These are phyloP conservation scores for Hedychridium roseum DNA, from an alignment of 2,888 invertebrate species.

Conservation along the genomic window DNA sequence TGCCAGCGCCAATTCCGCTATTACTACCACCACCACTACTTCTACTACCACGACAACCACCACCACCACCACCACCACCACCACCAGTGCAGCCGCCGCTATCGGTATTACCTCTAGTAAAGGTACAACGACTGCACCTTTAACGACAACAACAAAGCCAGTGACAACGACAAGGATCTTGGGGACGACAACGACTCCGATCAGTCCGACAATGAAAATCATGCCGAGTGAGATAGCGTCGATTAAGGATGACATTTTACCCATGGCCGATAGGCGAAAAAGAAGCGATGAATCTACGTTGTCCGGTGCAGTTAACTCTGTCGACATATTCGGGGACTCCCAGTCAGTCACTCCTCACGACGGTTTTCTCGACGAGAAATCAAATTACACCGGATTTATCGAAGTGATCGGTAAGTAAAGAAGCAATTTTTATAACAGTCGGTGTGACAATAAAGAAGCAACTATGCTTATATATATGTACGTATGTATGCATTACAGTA, in stretches of 20 bases:
- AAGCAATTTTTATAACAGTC: too few relatives aligned
- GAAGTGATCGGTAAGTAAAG: slow-evolving; percentile 77
- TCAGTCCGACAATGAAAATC: too few relatives aligned
- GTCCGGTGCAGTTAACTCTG: too few relatives aligned
- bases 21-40: neutral
- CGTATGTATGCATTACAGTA: slow-evolving; percentile 58
- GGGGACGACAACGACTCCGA: slow-evolving; percentile 1
- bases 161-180: neutral
- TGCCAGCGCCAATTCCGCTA: slow-evolving; percentile 2
- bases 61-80: slow-evolving; percentile 18
- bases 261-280: slow-evolving; percentile 26
- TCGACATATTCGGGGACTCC: slow-evolving; percentile 46
- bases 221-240: too few relatives aligned
- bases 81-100: slow-evolving; percentile 22
- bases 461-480: too few relatives aligned
- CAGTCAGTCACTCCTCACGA: slow-evolving; percentile 68
- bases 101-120: too few relatives aligned
- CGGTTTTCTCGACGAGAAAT: slow-evolving; percentile 77
- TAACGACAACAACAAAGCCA: slow-evolving; percentile 26
- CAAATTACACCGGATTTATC: slow-evolving; percentile 86
- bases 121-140: slow-evolving; percentile 9
- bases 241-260: too few relatives aligned
- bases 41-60: slow-evolving; percentile 16
- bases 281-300: slow-evolving; percentile 42
- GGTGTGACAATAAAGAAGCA: too few relatives aligned